Conservation (phyloP, 2,888 invertebrate species). For the Furcula furcula region DNA sequence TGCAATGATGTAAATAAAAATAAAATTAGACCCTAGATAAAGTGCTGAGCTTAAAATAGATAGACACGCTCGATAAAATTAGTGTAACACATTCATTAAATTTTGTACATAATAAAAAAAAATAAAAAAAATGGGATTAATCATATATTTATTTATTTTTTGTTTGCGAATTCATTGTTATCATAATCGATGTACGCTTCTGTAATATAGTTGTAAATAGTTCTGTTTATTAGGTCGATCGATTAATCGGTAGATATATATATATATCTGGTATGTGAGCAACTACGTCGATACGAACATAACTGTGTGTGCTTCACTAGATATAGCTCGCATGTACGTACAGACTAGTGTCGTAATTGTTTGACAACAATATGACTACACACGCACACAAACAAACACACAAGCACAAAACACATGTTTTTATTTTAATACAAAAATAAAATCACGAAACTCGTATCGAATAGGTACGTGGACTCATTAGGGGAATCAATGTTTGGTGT, state of each 20-base stretch:
- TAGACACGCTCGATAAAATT: slow-evolving; percentile 22
- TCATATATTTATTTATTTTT: too few species aligned
- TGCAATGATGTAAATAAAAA: slow-evolving; percentile 28
- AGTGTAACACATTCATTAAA: slow-evolving; percentile 16
- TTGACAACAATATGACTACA: slow-evolving; percentile 1
- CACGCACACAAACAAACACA: slow-evolving; percentile 7
- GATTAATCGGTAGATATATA: slow-evolving; percentile 35
- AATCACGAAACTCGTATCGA: slow-evolving; percentile 30
- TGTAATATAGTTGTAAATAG: slow-evolving; percentile 48
- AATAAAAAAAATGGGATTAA: neutral
- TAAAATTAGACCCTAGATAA: slow-evolving; percentile 16
- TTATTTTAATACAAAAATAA: slow-evolving; percentile 27
- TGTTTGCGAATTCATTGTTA: neutral
- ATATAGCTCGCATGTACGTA: slow-evolving; percentile 56
- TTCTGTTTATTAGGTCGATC: slow-evolving; percentile 27
- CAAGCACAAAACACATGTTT: slow-evolving; percentile 36
- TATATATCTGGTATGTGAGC: slow-evolving; percentile 79
- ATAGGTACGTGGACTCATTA: slow-evolving; percentile 30
- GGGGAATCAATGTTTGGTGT: slow-evolving; percentile 56
- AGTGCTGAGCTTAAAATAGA: slow-evolving; percentile 21
- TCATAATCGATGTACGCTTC: slow-evolving; percentile 36
- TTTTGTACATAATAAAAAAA: neutral
- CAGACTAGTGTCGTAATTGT: slow-evolving; percentile 4
- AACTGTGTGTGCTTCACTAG: slow-evolving; percentile 70
- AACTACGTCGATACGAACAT: slow-evolving; percentile 53